Evolutionary conservation across 2,113 vertebrate species (phyloP), one percentile per base, ranked within the genome.

Genomic region (Colinus virginianus): DNA sequence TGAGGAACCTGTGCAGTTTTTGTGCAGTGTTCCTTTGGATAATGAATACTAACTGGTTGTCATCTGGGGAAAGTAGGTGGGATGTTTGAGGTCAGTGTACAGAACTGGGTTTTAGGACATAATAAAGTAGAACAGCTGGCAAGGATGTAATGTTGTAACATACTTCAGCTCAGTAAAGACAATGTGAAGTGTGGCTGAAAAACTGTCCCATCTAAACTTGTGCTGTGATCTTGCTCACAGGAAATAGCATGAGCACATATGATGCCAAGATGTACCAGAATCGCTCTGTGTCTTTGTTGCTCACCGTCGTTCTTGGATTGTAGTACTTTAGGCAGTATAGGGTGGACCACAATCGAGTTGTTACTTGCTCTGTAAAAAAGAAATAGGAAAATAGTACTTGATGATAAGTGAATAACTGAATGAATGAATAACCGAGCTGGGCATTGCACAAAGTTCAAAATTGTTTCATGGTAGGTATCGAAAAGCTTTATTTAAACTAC

Each of bases 351-450:
- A 21, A 3, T 76, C 67, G 46, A 49, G 40, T 62, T 95, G 13
- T 36, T 45, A 34, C 84, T 79, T 88, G 90, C 17, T 85, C n/a
- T 1, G 0, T 70, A 59, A 66, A 77, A 77, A 66, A 13, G 70
- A 28, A 19, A 26, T 85, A 78, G 10, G 76, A 84, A 2, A 89
- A 43, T 53, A 71, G 55, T 1, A 7, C 14, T 69, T 76, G 30
- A 28, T 48, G 62, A 49, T 94, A 61, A 70, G 86, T 85, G 51
- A 90, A 58, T 88, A 87, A 88, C 14, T 12, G 71, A 25, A n/a
- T 74, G 42, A n/a, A 45, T 49, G 28, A 59, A 30, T 76, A 61
- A 90, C 53, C 67, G 61, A 67, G 40, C 6, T 1, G 18, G 26
- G 38, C 16, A 18, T 12, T 26, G 7, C 38, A 7, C 17, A 42